Conservation (phyloP, 37 sponge, comb jelly and placozoan genomes). For the Cliona cf. orientalis region DNA sequence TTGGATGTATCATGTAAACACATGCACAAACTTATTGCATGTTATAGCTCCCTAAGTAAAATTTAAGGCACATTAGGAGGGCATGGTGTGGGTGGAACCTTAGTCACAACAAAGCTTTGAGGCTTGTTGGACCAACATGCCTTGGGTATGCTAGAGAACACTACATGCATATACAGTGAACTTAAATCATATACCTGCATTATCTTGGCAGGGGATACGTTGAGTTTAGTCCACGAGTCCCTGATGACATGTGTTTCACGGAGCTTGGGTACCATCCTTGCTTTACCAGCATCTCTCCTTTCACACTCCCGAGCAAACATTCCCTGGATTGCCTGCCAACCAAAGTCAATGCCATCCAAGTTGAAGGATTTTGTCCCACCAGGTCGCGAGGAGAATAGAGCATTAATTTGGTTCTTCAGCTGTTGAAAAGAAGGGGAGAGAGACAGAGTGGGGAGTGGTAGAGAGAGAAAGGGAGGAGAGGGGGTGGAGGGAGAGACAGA, state of each 20-base stretch:
- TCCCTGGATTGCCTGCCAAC: conserved; percentile 29
- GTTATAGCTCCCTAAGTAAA: no score
- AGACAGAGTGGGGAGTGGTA: not conserved
- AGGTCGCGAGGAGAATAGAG: conserved; percentile 20
- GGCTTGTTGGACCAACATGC: no score
- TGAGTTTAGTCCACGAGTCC: conserved; percentile 33
- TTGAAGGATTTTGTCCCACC: conserved; percentile 38
- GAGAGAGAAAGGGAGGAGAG: not conserved
- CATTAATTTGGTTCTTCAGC: conserved; percentile 45
- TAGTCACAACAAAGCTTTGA: no score
- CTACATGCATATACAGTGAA: no score
- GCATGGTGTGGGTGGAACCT: no score
- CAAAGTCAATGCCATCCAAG: conserved; percentile 18
- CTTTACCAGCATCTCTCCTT: not conserved
- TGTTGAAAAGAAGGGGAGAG: not conserved
- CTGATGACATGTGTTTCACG: conserved; percentile 6
- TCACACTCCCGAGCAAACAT: conserved; percentile 12
- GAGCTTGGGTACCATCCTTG: conserved; percentile 2
- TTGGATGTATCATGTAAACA: not conserved
- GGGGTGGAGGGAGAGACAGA: no score
- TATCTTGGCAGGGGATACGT: conserved; percentile 41
- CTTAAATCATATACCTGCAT: conserved; percentile 33
- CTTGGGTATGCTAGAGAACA: no score
- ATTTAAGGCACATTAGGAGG: no score
- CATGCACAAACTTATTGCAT: not conserved